A percentile compares a stretch with the other conserved stretches of the same genome.
These are phyloP conservation scores for Glossophaga mutica DNA, from an alignment of 2,797 vertebrate genomes.

Conservation along the genomic window DNA sequence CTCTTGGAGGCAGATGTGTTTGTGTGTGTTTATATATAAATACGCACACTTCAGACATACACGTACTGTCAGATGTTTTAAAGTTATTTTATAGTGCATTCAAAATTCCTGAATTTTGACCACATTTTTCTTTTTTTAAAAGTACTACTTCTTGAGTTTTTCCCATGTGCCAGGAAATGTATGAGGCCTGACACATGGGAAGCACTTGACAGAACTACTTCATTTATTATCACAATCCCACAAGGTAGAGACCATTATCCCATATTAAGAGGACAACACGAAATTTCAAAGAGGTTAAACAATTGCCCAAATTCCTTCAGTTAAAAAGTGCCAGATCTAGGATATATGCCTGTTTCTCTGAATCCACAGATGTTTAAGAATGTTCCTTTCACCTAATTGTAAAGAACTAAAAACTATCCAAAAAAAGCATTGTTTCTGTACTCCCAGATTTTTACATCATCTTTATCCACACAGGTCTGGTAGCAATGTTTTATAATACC, in stretches of 20 bases:
- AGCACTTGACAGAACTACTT: not conserved
- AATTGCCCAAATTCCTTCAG: not conserved
- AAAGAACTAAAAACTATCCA: conserved; percentile 7
- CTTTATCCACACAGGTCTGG: not conserved
- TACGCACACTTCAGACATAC: not conserved
- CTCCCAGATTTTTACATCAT: not conserved
- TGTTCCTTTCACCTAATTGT: not conserved
- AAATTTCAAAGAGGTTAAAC: conserved; percentile 11
- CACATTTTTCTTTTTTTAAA: conserved; percentile 5
- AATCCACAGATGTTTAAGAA: not conserved
- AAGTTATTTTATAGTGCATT: not conserved
- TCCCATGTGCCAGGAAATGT: not conserved
- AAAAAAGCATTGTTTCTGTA: not conserved
- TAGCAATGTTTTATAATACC: not conserved
- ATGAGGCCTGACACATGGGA: not conserved
- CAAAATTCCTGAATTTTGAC: not conserved
- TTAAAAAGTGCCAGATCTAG: not conserved
- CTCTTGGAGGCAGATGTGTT: not conserved
- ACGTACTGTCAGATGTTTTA: not conserved
- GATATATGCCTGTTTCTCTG: not conserved
- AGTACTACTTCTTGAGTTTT: not conserved
- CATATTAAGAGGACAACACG: not conserved
- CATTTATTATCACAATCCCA: not conserved
- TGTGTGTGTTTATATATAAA: not conserved
- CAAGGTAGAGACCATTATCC: not conserved